Base-by-base conservation (phyloP, 2,888 invertebrate genomes). In the Masnerella sp. region DNA sequence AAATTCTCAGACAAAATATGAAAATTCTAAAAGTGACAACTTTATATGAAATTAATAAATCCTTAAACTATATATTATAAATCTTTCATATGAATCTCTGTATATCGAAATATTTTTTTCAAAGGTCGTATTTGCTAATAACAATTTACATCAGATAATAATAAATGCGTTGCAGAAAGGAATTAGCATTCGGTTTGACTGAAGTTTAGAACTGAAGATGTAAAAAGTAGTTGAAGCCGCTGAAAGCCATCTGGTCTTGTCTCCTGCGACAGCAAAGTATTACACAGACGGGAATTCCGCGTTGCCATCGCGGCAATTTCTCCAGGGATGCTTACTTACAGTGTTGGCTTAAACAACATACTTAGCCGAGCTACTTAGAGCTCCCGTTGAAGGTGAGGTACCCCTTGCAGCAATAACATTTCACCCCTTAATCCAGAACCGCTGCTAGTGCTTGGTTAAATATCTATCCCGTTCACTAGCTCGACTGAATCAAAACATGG, bases 381-480 rank as follows among this genome's bases (percentile, higher is more conserved):
- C 83, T 78, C 78, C 77, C 77, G 79, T 73, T 76, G 80, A 80
- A 83, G 83, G 82, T 85, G 80, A 82, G 83, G 82, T 86, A 84
- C 85, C 85, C 86, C 83, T 86, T 86, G 84, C 85, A 87, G 85
- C 83, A 86, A 87, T 83, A 87, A 85, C 85, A 86, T 86, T 87
- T 84, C 84, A 84, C 83, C 84, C 85, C 84, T 84, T 86, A 86
- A 87, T 87, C 87, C 85, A 78, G 68, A 78, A 80, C 81, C 80
- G 80, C 82, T 81, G 82, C 82, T 82, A 83, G 82, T 83, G 82
- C 84, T 83, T 79, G 83, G 83, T 81, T 83, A 84, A 85, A 85
- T 86, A 85, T 84, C 83, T 82, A 78, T 74, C 79, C 77, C 76
- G 72, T 68, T 78, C 79, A 73, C 62, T 67, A 64, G 71, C 28